phyloP scores from a whole-genome alignment of 1,140 invertebrate genomes.

The Euglossa dilemma region DNA sequence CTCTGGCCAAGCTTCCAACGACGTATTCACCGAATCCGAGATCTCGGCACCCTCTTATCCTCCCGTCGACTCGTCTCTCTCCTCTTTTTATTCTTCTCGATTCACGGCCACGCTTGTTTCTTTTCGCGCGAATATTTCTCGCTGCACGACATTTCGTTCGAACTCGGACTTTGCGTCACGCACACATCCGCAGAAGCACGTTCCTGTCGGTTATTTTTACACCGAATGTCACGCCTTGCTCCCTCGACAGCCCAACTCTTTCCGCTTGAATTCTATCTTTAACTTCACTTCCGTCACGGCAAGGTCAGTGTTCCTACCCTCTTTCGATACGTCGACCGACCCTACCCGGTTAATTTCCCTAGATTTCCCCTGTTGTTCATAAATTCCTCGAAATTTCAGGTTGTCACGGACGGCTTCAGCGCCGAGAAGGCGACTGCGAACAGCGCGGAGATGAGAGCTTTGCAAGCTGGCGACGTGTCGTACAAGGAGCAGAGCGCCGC shows the following conservation, averaged over 20 bases:
- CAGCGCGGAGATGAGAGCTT: conserved; percentile 89
- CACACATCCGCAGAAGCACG: not conserved
- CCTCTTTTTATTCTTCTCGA: not conserved
- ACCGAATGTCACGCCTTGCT: conserved; percentile 23
- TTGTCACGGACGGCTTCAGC: conserved; percentile 91
- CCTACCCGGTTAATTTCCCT: no score
- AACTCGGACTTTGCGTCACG: not conserved
- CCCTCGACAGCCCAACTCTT: conserved; percentile 23
- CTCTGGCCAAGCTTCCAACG: conserved; percentile 9
- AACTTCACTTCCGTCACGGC: conserved; percentile 23
- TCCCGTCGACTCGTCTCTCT: not conserved
- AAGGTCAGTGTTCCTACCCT: not conserved
- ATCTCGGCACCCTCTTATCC: not conserved
- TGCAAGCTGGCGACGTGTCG: conserved; percentile 90
- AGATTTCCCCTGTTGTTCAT: not conserved
- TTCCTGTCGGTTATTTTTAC: conserved; percentile 24
- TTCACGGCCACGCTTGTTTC: no score
- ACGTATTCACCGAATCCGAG: not conserved
- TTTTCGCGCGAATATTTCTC: not conserved
- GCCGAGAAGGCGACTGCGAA: conserved; percentile 90
- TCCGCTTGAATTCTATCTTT: conserved; percentile 43
- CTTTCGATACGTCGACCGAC: no score
- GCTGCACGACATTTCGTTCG: no score
- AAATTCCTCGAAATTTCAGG: conserved; percentile 71
- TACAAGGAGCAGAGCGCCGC: conserved; percentile 89